These are phyloP conservation scores for Eutrigla gurnardus DNA, from an alignment of 2,797 vertebrate species.

Conservation along the genomic window DNA sequence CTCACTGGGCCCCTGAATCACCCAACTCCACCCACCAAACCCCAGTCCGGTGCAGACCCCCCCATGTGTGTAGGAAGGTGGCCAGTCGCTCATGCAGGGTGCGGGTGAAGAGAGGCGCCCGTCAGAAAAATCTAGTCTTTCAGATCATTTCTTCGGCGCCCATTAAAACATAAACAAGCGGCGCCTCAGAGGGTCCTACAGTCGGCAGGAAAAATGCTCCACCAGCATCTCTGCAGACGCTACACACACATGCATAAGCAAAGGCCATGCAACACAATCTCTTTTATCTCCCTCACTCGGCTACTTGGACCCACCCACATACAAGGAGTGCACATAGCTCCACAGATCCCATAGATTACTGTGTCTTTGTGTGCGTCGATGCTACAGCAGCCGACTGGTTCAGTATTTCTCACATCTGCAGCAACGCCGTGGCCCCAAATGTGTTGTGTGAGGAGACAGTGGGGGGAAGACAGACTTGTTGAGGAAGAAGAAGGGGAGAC, in stretches of 20 bases:
- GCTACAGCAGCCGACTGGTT: constrained; percentile 33
- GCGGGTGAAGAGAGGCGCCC: constrained; percentile 23
- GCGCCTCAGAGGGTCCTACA: constrained; percentile 7
- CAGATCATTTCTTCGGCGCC: constrained; percentile 30
- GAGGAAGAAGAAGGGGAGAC: constrained; percentile 12
- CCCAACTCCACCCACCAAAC: constrained; percentile 38
- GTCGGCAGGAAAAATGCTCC: constrained; percentile 14
- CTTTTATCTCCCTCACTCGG: constrained; percentile 37
- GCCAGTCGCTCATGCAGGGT: constrained; percentile 25
- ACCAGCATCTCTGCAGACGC: constrained; percentile 11
- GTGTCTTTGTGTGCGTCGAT: constrained; percentile 35
- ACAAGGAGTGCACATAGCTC: constrained; percentile 28
- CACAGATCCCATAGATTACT: constrained; percentile 51
- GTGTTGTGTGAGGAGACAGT: constrained; percentile 19
- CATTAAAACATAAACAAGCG: constrained; percentile 24
- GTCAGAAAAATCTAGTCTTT: constrained; percentile 30
- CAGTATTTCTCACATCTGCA: constrained; percentile 41
- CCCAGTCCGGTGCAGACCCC: no score
- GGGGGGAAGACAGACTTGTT: constrained; percentile 14
- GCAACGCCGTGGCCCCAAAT: background rate
- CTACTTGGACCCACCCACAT: constrained; percentile 22
- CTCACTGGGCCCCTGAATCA: constrained; percentile 25
- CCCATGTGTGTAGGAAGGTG: constrained; percentile 11
- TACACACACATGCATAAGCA: constrained; percentile 9
- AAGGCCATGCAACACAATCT: background rate